A percentile compares a stretch with the other conserved stretches of the same genome.
Conservation (phyloP, 2,113 vertebrate species). For the Pseudonaja textilis region DNA sequence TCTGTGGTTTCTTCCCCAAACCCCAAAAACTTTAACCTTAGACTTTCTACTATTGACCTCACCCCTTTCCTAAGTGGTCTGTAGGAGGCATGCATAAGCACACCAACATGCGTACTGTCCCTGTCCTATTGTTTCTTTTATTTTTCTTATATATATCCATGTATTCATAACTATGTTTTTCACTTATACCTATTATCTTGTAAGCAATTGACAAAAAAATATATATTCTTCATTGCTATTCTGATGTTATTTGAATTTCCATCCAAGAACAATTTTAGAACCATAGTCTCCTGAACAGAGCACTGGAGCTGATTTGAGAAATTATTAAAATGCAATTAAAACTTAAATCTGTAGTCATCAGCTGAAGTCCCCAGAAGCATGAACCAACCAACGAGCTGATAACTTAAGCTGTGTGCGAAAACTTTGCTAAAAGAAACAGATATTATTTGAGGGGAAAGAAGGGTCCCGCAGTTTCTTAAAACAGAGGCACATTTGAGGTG, state of each 20-base stretch:
- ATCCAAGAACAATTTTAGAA: neutral
- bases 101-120: no score
- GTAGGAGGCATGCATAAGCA: no score
- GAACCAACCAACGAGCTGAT: neutral
- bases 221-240: neutral
- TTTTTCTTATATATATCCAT: no score
- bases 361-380: neutral
- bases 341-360: neutral
- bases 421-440: neutral
- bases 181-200: no score
- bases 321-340: neutral
- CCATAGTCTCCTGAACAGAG: neutral
- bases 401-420: neutral
- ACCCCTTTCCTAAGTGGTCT: no score
- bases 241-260: neutral
- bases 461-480: neutral
- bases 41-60: no score
- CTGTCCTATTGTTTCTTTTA: no score
- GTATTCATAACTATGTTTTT: no score
- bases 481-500: neutral
- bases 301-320: neutral
- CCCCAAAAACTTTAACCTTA: no score
- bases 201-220: neutral
- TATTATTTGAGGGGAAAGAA: neutral
- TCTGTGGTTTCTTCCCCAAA: no score